phyloP scores from a whole-genome alignment of 2,888 invertebrate genomes.

The Alcis repandata region DNA sequence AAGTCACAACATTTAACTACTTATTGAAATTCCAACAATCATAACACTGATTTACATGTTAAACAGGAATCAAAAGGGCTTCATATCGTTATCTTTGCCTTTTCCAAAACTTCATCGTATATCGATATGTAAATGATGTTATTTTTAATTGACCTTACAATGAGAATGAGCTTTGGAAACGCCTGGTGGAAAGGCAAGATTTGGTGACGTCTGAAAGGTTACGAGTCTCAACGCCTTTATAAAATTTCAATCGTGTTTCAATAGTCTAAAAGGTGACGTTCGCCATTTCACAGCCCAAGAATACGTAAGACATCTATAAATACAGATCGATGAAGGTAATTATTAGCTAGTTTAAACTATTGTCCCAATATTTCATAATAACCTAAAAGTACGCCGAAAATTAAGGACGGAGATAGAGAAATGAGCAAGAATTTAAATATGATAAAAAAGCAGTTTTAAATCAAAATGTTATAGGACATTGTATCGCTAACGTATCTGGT shows the following conservation, averaged over 20 bases:
- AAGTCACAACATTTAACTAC: slow-evolving; percentile 47
- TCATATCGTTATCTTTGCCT: slow-evolving; percentile 5
- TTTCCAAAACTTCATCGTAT: slow-evolving; percentile 11
- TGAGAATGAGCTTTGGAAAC: slow-evolving; percentile 12
- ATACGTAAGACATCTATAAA: slow-evolving; percentile 43
- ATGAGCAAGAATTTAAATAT: slow-evolving; percentile 70
- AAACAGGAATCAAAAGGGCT: slow-evolving; percentile 12
- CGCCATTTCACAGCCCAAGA: slow-evolving; percentile 48
- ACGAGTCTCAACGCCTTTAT: slow-evolving; percentile 25
- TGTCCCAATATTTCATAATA: slow-evolving; percentile 27
- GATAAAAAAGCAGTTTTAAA: slow-evolving; percentile 35
- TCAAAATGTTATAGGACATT: slow-evolving; percentile 34
- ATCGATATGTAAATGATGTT: slow-evolving; percentile 36
- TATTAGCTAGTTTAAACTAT: slow-evolving; percentile 31
- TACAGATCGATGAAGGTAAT: slow-evolving; percentile 36
- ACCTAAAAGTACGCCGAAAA: slow-evolving; percentile 56
- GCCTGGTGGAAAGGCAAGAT: slow-evolving; percentile 5
- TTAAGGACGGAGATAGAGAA: slow-evolving; percentile 75
- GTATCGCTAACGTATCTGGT: slow-evolving; percentile 46
- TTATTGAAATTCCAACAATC: slow-evolving; percentile 9
- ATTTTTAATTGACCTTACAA: slow-evolving; percentile 30
- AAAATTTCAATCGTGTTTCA: slow-evolving; percentile 31
- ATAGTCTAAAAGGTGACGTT: slow-evolving; percentile 19
- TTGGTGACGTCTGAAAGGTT: slow-evolving; percentile 15
- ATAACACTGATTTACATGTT: slow-evolving; percentile 9